Conservation (phyloP, 2,797 vertebrate genomes). For the Macroramphosus scolopax region DNA sequence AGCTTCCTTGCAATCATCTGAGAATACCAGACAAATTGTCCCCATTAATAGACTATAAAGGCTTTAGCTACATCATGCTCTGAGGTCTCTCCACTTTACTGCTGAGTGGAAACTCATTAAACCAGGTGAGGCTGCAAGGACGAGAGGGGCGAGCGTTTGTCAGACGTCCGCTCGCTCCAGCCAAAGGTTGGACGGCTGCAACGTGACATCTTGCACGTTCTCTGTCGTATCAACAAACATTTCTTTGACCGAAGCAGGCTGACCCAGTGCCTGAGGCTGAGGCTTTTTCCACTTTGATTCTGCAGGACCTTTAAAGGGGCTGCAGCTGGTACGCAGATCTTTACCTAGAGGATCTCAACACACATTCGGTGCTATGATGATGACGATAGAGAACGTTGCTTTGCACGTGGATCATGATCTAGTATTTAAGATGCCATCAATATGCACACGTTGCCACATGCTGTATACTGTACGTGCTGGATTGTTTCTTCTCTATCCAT, state of each 20-base stretch:
- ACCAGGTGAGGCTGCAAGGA: slow-evolving; percentile 27
- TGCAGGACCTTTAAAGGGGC: slow-evolving; percentile 1
- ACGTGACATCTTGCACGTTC: slow-evolving; percentile 31
- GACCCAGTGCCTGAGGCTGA: slow-evolving; percentile 28
- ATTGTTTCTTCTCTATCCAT: slow-evolving; percentile 13
- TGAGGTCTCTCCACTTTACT: slow-evolving; percentile 2
- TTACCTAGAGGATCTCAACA: slow-evolving; percentile 3
- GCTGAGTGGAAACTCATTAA: slow-evolving; percentile 17
- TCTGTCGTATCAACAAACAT: slow-evolving; percentile 35
- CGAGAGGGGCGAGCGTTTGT: slow-evolving; percentile 35
- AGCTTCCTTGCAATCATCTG: slow-evolving; percentile 4
- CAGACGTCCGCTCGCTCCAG: slow-evolving; percentile 34
- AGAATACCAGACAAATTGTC: slow-evolving; percentile 20
- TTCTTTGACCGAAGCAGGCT: slow-evolving; percentile 10
- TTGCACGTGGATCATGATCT: slow-evolving; percentile 4
- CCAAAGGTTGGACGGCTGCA: slow-evolving; percentile 9
- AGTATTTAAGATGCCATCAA: slow-evolving; percentile 16
- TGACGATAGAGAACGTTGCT: too few relatives aligned
- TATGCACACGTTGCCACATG: slow-evolving; percentile 15
- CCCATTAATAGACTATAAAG: too few relatives aligned
- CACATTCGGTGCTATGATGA: slow-evolving; percentile 10
- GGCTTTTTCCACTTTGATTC: slow-evolving; percentile 13
- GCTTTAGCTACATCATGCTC: background rate
- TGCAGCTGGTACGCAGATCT: slow-evolving; percentile 4
- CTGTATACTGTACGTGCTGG: slow-evolving; percentile 5